These are phyloP conservation scores for Zoroaster sp. DNA, from an alignment of 53 echinoderm and acorn worm species.

Conservation along the genomic window DNA sequence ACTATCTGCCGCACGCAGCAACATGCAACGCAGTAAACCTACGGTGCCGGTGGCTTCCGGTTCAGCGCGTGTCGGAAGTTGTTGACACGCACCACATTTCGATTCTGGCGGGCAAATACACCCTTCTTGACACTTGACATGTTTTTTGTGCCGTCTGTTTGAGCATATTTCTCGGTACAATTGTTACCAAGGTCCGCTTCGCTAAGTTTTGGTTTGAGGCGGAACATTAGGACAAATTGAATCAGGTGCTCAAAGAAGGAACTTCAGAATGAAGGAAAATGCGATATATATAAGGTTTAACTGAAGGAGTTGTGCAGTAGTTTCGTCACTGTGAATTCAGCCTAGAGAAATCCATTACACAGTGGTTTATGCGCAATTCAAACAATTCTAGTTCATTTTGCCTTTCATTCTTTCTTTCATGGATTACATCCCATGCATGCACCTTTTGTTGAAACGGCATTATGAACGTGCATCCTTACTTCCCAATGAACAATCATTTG, in stretches of 20 bases:
- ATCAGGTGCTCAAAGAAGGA: neutral
- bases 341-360: too few species aligned
- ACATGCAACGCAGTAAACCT: neutral
- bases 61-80: slow-evolving; percentile 24
- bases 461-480: too few species aligned
- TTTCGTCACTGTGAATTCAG: too few species aligned
- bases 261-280: neutral
- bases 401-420: too few species aligned
- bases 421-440: too few species aligned
- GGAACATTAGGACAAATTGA: neutral
- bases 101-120: neutral
- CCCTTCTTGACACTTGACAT: slow-evolving; percentile 37
- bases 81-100: slow-evolving; percentile 19
- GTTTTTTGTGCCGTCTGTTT: neutral
- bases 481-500: too few species aligned
- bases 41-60: slow-evolving; percentile 15
- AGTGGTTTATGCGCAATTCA: too few species aligned
- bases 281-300: neutral
- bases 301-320: neutral
- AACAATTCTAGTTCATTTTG: too few species aligned
- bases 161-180: neutral
- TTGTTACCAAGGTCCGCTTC: neutral
- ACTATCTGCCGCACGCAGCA: neutral
- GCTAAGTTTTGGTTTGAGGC: neutral
- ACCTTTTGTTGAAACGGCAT: too few species aligned